phyloP scores from a whole-genome alignment of 2,888 invertebrate genomes.

The Tetrapedia diversipes region DNA sequence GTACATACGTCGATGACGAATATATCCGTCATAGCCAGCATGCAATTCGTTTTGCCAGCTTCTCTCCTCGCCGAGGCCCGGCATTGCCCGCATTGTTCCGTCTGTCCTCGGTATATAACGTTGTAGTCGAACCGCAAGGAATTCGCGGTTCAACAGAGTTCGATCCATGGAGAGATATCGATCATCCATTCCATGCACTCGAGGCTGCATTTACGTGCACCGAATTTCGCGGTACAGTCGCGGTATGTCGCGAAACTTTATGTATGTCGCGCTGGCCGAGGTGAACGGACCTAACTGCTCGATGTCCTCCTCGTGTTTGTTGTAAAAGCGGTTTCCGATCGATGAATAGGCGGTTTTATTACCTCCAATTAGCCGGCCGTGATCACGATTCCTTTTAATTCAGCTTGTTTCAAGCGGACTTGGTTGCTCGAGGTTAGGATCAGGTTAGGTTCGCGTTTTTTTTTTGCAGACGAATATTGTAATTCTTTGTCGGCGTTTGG shows the following conservation, averaged over 20 bases:
- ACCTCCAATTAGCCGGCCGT: not conserved
- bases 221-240: constrained; percentile 53
- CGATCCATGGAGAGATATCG: constrained; percentile 54
- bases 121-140: constrained; percentile 43
- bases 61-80: constrained; percentile 17
- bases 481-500: too few species aligned
- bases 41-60: constrained; percentile 40
- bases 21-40: too few species aligned
- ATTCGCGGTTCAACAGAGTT: constrained; percentile 46
- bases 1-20: too few species aligned
- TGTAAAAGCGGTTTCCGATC: constrained; percentile 3
- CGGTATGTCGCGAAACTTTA: constrained; percentile 45
- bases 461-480: not conserved
- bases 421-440: not conserved
- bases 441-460: too few species aligned
- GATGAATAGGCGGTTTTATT: constrained; percentile 13
- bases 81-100: constrained; percentile 38
- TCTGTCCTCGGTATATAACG: constrained; percentile 23
- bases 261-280: constrained; percentile 57
- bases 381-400: constrained; percentile 4
- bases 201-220: constrained; percentile 50
- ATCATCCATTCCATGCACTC: constrained; percentile 51
- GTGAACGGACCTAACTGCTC: constrained; percentile 65
- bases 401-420: not conserved
- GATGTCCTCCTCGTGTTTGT: not conserved